Evolutionary conservation across 2,113 vertebrate species (phyloP).

Genomic region (Pachyramphus minor): DNA sequence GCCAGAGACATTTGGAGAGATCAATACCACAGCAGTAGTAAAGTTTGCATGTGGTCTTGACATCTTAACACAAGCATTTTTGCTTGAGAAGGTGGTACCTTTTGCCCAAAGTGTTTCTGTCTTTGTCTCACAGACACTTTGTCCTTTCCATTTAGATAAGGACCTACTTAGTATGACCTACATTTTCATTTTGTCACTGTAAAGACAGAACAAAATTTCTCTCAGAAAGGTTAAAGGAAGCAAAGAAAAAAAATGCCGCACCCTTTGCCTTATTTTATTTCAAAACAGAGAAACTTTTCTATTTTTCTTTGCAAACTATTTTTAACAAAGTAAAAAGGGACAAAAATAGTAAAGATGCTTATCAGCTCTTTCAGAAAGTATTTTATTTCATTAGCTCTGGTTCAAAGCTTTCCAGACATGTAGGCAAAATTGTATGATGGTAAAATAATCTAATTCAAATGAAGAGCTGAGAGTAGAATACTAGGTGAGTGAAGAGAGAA

Average conservation of each 20-base stretch:
- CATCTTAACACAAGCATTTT: not conserved
- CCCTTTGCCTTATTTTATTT: not conserved
- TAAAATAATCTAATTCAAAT: not conserved
- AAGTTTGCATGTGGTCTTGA: constrained; percentile 4
- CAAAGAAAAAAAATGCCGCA: not conserved
- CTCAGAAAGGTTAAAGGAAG: not conserved
- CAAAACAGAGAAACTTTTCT: not conserved
- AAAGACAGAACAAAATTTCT: not conserved
- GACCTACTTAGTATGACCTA: not conserved
- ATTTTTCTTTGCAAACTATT: not conserved
- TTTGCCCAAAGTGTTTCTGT: not conserved
- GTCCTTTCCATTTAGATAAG: not conserved
- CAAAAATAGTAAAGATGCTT: not conserved
- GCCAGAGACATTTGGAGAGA: not conserved
- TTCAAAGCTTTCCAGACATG: not conserved
- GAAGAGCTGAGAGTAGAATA: not conserved
- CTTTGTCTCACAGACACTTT: not conserved
- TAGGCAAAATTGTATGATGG: not conserved
- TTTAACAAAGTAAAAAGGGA: not conserved
- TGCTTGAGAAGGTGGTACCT: not conserved
- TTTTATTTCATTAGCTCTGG: not conserved
- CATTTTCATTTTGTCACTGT: not conserved
- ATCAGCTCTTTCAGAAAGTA: not conserved
- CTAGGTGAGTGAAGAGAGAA: not conserved
- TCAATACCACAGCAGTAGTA: not conserved